phyloP scores from a whole-genome alignment of 1,140 invertebrate genomes.

The Aleiodes sp. region DNA sequence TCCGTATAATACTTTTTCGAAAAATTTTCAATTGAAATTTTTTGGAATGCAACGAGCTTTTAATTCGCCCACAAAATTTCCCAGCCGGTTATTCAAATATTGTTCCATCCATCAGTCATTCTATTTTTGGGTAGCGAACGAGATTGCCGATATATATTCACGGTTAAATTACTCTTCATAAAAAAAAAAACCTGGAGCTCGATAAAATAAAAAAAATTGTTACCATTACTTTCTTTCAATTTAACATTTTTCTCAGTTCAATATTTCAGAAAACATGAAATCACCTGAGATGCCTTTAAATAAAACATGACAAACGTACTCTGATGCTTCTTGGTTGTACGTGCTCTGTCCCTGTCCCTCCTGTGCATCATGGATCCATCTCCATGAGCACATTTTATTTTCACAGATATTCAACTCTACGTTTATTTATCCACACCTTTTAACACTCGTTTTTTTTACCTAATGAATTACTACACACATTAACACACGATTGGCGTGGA shows the following conservation, averaged over 20 bases:
- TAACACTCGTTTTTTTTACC: not conserved
- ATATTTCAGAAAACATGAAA: not conserved
- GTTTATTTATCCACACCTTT: not conserved
- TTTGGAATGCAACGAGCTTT: too few species aligned
- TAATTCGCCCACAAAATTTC: conserved; percentile 16
- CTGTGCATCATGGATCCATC: conserved; percentile 52
- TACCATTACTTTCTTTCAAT: too few species aligned
- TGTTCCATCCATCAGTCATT: conserved; percentile 36
- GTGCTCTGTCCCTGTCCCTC: conserved; percentile 39
- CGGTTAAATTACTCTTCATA: not conserved
- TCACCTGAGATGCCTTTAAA: not conserved
- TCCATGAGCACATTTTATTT: conserved; percentile 45
- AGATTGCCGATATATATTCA: conserved; percentile 9
- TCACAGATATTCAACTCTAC: conserved; percentile 16
- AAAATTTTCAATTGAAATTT: too few species aligned
- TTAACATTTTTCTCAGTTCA: not conserved
- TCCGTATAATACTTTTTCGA: too few species aligned
- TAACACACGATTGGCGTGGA: not conserved
- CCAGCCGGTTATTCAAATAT: conserved; percentile 24
- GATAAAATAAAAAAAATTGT: not conserved
- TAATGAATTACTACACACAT: not conserved
- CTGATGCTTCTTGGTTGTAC: conserved; percentile 50
- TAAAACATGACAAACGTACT: conserved; percentile 48
- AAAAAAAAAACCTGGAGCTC: not conserved
- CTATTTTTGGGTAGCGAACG: conserved; percentile 26